phyloP scores from a whole-genome alignment of 2,797 vertebrate genomes.

The Manis javanica region DNA sequence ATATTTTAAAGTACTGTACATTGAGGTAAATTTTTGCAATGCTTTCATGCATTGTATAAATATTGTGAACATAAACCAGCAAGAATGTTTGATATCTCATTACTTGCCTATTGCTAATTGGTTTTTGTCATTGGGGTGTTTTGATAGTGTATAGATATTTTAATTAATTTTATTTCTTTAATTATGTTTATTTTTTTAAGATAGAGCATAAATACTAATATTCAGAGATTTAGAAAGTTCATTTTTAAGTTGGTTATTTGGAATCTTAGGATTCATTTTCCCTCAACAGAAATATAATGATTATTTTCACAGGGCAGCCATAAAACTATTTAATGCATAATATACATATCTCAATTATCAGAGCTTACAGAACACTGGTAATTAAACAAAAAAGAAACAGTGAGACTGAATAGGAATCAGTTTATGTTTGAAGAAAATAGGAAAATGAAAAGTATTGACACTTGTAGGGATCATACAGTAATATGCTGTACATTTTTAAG shows the following conservation, averaged over 20 bases:
- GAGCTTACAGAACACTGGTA: neutral
- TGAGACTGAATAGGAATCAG: neutral
- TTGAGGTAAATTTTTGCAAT: neutral
- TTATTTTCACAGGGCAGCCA: neutral
- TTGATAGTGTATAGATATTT: neutral
- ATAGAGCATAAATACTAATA: neutral
- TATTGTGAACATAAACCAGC: constrained; percentile 22
- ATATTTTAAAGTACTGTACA: neutral
- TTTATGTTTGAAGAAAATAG: neutral
- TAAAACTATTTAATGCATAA: neutral
- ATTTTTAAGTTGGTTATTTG: constrained; percentile 43
- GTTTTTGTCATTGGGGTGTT: neutral
- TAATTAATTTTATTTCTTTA: neutral
- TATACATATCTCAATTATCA: neutral
- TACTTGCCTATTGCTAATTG: neutral
- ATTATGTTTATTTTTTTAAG: neutral
- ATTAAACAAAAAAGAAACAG: neutral
- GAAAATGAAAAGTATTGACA: neutral
- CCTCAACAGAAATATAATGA: neutral
- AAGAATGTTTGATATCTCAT: neutral
- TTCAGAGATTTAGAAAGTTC: neutral
- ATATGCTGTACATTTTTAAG: neutral
- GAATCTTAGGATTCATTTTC: neutral
- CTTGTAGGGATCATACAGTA: neutral
- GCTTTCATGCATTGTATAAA: constrained; percentile 4